These are phyloP conservation scores for Chaenocephalus aceratus DNA, from an alignment of 2,113 vertebrate species.

Conservation along the genomic window DNA sequence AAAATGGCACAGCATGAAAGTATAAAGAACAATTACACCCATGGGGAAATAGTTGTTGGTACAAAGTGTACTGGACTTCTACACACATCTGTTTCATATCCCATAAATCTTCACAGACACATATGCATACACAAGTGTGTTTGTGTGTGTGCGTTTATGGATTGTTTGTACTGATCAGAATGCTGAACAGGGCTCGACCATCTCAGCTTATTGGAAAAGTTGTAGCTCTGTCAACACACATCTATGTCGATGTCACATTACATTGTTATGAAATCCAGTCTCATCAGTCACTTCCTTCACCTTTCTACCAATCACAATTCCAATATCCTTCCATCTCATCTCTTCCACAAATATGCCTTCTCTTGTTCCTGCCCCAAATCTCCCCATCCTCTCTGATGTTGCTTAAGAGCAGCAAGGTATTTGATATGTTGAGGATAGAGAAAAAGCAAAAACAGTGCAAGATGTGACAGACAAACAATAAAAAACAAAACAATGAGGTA, in stretches of 20 bases:
- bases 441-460: slow-evolving; percentile 21
- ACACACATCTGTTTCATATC: background rate
- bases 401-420: slow-evolving; percentile 62
- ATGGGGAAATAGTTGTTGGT: slow-evolving; percentile 20
- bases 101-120: slow-evolving; percentile 6
- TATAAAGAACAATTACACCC: slow-evolving; percentile 31
- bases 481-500: background rate
- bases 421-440: slow-evolving; percentile 16
- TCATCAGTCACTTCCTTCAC: background rate
- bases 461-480: background rate
- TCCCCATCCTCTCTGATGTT: slow-evolving; percentile 4
- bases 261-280: slow-evolving; percentile 24
- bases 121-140: background rate
- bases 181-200: slow-evolving; percentile 17
- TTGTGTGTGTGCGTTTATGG: slow-evolving; percentile 28
- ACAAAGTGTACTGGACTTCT: background rate
- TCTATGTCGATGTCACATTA: slow-evolving; percentile 37
- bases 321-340: slow-evolving; percentile 19
- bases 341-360: background rate
- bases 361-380: background rate
- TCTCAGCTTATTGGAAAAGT: slow-evolving; percentile 12
- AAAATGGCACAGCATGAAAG: slow-evolving; percentile 30
- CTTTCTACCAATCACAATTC: background rate
- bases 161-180: slow-evolving; percentile 40
- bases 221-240: slow-evolving; percentile 49